A percentile compares a stretch with the other conserved stretches of the same genome.
Evolutionary conservation across 2,113 vertebrate genomes (phyloP).

Genomic region (Cyanoramphus novaezelandiae): DNA sequence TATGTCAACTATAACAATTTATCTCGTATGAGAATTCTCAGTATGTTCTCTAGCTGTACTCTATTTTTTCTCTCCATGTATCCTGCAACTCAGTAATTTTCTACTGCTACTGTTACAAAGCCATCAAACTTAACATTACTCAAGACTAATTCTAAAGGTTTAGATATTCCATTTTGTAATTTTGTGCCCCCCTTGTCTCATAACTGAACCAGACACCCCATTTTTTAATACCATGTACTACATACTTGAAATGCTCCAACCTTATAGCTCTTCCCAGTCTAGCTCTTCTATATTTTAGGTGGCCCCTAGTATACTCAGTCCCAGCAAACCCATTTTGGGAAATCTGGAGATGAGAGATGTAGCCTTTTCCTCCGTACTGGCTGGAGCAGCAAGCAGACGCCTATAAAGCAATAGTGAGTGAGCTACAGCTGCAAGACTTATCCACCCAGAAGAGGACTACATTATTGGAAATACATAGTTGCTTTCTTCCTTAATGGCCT

Average conservation of each 20-base stretch:
- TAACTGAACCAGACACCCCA: background rate
- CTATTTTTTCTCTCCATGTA: too few relatives aligned
- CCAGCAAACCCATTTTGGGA: background rate
- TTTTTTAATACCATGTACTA: background rate
- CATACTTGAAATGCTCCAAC: background rate
- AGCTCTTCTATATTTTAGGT: background rate
- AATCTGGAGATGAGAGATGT: accelerated
- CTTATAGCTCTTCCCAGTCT: background rate
- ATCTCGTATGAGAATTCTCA: too few relatives aligned
- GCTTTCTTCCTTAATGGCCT: background rate
- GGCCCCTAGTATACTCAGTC: accelerated
- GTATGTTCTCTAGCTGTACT: too few relatives aligned
- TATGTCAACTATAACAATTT: too few relatives aligned
- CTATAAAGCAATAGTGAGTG: background rate
- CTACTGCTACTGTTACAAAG: too few relatives aligned
- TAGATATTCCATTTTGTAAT: too few relatives aligned
- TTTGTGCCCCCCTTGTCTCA: too few relatives aligned
- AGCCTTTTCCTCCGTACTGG: background rate
- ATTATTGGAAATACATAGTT: background rate
- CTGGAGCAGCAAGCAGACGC: background rate
- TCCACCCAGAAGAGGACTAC: background rate
- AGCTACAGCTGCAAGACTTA: background rate
- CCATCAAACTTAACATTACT: too few relatives aligned
- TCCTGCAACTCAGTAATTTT: too few relatives aligned
- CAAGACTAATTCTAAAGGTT: too few relatives aligned